Base-by-base conservation (phyloP, 2,888 invertebrate species). In the Thereva nobilitata region DNA sequence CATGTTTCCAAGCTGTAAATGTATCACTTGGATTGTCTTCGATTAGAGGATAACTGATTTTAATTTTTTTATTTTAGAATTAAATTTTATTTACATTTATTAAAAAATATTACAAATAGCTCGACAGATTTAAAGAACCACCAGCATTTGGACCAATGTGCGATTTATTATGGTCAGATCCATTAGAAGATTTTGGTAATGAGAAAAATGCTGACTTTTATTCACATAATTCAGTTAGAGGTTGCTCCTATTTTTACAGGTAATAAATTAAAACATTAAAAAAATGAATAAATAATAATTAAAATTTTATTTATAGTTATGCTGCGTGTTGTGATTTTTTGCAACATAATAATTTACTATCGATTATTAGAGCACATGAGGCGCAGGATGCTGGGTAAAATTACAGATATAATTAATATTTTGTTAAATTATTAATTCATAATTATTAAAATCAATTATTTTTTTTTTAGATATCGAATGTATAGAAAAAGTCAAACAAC, bases 311-410 rank as follows among this genome's bases (percentile, higher is more conserved):
- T 23, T 23, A 23, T 23, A 23, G 97, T 88, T 99, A 99, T 87
- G 94, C 96, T 81, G 99, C 99, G 78, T 99, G 98, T 87, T 99
- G 99, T 89, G 98, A 99, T 87, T 99, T 99, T 85, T 90, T 99
- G 80, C 97, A 97, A 86, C 97, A 97, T 86, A 99, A 99, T 87
- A 99, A 97, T 85, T 89, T 99, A 82, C 87, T 99, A 79, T 98
- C 98, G 77, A 97, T 99, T 84, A 99, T 99, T 82, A 89, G 99
- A 83, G 99, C 99, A 77, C 99, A 99, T 84, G 99, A 99, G 86
- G 99, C 99, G 80, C 99, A 99, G 86, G 99, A 99, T 87, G 98
- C 97, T 77, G 98, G 97, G 84, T 23, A 23, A 23, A 23, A 2
- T 23, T 23, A 23, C 23, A 23, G n/a, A 23, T 23, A 2, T 23